Percentiles rank a stretch among this genome's conserved stretches.
Evolutionary conservation across 2,888 invertebrate genomes (phyloP).

Genomic region (Cenopis cana): DNA sequence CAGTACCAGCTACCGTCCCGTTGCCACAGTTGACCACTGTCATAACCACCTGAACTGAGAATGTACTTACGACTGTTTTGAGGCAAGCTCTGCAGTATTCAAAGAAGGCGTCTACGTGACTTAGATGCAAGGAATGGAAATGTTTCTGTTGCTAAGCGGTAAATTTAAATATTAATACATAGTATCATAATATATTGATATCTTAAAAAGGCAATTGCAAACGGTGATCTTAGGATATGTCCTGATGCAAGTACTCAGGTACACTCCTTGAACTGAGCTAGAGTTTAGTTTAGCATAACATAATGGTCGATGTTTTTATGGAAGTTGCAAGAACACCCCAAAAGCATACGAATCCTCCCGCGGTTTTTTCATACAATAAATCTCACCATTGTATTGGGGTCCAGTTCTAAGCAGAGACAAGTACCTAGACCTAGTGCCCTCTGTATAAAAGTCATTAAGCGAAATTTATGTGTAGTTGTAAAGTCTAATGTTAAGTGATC

Average conservation of each 20-base stretch:
- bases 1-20: conserved; percentile 1
- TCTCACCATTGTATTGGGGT: no score
- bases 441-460: background rate
- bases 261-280: no score
- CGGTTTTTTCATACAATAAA: no score
- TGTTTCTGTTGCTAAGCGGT: conserved; percentile 21
- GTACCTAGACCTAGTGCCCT: no score
- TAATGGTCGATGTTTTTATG: no score
- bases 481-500: no score
- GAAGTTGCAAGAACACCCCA: no score
- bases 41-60: background rate
- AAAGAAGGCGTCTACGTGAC: conserved; percentile 26
- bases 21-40: background rate
- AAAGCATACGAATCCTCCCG: no score
- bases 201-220: conserved; percentile 30
- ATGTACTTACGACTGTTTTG: background rate
- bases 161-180: conserved; percentile 29
- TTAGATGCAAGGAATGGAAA: conserved; percentile 16
- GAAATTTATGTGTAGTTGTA: no score
- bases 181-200: background rate
- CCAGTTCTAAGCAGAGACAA: no score
- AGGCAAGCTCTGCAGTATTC: background rate
- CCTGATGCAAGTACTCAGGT: background rate
- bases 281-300: no score
- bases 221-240: background rate